Percentiles rank a stretch among this genome's conserved stretches.
Conservation (phyloP, 1,140 invertebrate species). For the Agrypnia vestita region DNA sequence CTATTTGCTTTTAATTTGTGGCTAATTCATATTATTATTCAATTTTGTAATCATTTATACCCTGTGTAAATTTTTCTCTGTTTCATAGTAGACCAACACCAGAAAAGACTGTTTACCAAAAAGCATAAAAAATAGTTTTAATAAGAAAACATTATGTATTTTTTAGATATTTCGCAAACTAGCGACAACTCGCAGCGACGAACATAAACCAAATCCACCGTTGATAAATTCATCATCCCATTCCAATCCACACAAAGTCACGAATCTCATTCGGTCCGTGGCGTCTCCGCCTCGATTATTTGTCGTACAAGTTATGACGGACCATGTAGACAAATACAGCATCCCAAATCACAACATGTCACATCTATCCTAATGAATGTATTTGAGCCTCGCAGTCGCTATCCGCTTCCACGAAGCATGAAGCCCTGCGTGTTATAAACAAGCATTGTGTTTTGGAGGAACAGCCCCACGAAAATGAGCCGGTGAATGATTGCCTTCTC, state of each 20-base stretch:
- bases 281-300: slow-evolving; percentile 23
- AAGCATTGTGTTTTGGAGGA: slow-evolving; percentile 13
- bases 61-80: too few relatives aligned
- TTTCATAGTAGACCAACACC: too few relatives aligned
- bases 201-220: not conserved
- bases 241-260: slow-evolving; percentile 16
- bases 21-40: too few relatives aligned
- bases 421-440: slow-evolving; percentile 27
- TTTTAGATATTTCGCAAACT: too few relatives aligned
- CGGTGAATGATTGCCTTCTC: slow-evolving; percentile 16
- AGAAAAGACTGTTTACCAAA: too few relatives aligned
- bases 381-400: slow-evolving; percentile 30
- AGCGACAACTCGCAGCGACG: too few relatives aligned
- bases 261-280: slow-evolving; percentile 15
- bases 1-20: too few relatives aligned
- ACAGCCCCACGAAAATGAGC: slow-evolving; percentile 34
- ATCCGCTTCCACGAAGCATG: slow-evolving; percentile 33
- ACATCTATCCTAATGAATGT: slow-evolving; percentile 53
- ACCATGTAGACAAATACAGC: slow-evolving; percentile 46
- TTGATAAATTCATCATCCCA: slow-evolving; percentile 28
- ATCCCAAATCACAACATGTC: slow-evolving; percentile 51
- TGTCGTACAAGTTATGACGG: slow-evolving; percentile 45
- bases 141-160: too few relatives aligned
- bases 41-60: too few relatives aligned
- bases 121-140: too few relatives aligned